phyloP scores from a whole-genome alignment of 2,113 vertebrate species.

The Phaethon lepturus region DNA sequence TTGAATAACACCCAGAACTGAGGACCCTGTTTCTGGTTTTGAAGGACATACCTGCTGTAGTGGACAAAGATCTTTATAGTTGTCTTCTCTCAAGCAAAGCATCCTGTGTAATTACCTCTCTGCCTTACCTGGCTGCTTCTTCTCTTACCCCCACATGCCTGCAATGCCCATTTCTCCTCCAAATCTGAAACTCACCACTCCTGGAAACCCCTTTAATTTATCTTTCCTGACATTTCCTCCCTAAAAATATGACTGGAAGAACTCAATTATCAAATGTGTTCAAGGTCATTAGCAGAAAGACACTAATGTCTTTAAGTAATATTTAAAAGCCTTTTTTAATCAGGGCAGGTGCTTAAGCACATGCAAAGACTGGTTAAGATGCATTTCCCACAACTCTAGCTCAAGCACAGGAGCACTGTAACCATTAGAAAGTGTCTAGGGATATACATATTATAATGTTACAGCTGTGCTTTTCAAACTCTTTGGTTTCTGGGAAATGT shows the following conservation, averaged over 20 bases:
- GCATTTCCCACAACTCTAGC: background rate
- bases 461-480: background rate
- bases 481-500: background rate
- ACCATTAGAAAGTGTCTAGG: background rate
- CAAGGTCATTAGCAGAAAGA: background rate
- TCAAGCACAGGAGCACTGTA: background rate
- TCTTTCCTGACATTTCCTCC: background rate
- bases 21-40: background rate
- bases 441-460: background rate
- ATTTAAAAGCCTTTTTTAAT: background rate
- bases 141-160: background rate
- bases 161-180: background rate
- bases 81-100: background rate
- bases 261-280: background rate
- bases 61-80: background rate
- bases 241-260: background rate
- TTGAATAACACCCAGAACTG: background rate
- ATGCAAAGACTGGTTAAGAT: background rate
- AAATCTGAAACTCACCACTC: background rate
- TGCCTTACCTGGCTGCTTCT: accelerated
- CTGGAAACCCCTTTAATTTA: background rate
- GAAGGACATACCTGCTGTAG: background rate
- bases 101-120: background rate
- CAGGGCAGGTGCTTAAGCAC: background rate
- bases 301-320: background rate